Conservation (phyloP, 2,797 vertebrate species). For the Agapornis canus region DNA sequence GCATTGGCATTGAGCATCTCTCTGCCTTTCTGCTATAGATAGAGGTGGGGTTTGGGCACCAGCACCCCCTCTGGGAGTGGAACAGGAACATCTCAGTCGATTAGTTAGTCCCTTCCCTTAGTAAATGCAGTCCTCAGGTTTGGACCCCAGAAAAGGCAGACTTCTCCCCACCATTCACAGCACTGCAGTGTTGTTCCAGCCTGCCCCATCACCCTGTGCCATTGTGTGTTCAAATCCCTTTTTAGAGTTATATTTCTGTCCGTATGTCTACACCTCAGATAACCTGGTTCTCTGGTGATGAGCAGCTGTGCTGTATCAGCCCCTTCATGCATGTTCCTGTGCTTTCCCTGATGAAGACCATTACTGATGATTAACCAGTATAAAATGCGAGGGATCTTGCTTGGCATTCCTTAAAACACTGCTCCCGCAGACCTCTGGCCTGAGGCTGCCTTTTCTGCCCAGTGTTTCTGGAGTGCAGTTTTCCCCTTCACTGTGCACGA, state of each 20-base stretch:
- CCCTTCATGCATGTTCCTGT: not conserved
- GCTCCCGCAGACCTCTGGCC: conserved; percentile 7
- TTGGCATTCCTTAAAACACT: not conserved
- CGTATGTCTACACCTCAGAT: not conserved
- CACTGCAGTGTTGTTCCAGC: not conserved
- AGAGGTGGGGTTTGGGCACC: not conserved
- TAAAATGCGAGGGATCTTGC: conserved; percentile 11
- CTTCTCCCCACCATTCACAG: not conserved
- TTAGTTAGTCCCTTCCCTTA: not conserved
- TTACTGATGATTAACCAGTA: not conserved
- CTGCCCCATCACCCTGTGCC: not conserved
- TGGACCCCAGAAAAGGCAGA: not conserved
- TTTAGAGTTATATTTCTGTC: not conserved
- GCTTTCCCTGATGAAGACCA: not conserved
- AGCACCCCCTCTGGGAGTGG: not conserved
- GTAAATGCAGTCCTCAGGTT: not conserved
- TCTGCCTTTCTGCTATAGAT: not conserved
- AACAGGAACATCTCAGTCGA: not conserved
- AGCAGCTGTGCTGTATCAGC: not conserved
- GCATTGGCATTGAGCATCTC: not conserved
- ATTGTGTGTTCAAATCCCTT: not conserved
- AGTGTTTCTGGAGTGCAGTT: not conserved
- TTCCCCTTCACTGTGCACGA: not conserved
- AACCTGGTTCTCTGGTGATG: not conserved
- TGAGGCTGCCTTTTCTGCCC: conserved; percentile 26